These are phyloP conservation scores for Synergus umbraculus DNA, from an alignment of 2,888 invertebrate genomes.

Conservation along the genomic window DNA sequence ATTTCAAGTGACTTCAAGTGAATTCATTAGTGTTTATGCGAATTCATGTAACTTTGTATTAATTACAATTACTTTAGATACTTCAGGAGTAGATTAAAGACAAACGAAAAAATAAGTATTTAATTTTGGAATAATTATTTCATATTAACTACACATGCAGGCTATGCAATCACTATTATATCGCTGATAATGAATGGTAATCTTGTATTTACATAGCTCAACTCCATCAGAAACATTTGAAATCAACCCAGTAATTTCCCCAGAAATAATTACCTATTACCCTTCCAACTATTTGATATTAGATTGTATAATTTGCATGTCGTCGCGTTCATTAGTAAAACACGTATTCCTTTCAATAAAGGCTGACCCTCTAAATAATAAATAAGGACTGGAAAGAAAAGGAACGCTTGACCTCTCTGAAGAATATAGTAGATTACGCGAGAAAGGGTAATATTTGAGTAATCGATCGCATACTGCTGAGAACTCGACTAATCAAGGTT, in stretches of 20 bases:
- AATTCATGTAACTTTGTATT: no score
- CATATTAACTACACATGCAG: not conserved
- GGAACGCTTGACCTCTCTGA: not conserved
- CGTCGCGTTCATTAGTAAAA: slow-evolving; percentile 10
- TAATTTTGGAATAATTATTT: not conserved
- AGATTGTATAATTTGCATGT: not conserved
- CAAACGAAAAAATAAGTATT: not conserved
- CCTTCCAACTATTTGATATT: not conserved
- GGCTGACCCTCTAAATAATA: not conserved
- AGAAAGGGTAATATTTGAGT: slow-evolving; percentile 9
- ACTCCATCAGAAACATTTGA: not conserved
- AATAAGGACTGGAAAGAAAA: not conserved
- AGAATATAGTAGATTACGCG: not conserved
- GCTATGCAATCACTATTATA: not conserved
- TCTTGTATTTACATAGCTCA: not conserved
- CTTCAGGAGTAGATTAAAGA: no score
- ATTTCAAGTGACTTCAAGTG: no score
- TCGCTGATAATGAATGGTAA: no score
- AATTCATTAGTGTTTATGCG: no score
- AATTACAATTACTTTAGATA: no score
- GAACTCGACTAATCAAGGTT: slow-evolving; percentile 3
- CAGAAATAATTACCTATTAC: slow-evolving; percentile 6
- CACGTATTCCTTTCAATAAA: not conserved
- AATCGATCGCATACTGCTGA: not conserved
- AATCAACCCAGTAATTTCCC: not conserved